Evolutionary conservation across 2,113 vertebrate genomes (phyloP).

Genomic region (Nothoprocta perdicaria): DNA sequence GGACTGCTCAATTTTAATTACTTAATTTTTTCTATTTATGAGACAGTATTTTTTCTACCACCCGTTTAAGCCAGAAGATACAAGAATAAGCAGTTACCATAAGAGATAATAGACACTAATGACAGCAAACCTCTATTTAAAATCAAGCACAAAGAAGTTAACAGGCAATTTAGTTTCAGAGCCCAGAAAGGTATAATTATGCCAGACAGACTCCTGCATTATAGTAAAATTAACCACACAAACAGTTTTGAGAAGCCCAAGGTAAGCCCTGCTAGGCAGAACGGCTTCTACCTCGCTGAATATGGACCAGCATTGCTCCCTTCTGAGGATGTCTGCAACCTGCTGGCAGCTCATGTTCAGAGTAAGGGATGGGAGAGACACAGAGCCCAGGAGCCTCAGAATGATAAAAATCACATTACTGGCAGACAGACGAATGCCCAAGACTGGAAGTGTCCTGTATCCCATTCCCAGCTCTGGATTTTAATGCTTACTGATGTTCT

Average conservation of each 20-base stretch:
- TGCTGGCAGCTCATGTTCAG: neutral
- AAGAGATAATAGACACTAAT: constrained; percentile 39
- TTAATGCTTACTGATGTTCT: neutral
- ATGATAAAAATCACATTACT: accelerated
- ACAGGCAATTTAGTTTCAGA: neutral
- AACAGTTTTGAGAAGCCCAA: neutral
- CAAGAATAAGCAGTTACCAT: constrained; percentile 53
- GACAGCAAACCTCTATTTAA: constrained; percentile 25
- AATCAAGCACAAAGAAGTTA: constrained; percentile 23
- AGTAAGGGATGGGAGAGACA: neutral
- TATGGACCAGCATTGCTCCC: neutral
- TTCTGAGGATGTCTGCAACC: neutral
- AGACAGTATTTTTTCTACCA: neutral
- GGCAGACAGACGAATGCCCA: neutral
- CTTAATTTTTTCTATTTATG: constrained; percentile 57
- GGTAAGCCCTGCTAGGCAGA: neutral
- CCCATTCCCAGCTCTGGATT: accelerated
- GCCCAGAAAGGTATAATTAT: constrained; percentile 16
- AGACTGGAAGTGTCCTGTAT: accelerated
- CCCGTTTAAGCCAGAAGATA: constrained; percentile 43
- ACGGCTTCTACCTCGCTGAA: neutral
- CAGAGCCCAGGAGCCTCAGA: neutral
- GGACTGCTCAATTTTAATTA: constrained; percentile 48
- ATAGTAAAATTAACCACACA: neutral
- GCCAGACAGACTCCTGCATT: neutral